Evolutionary conservation across 2,888 invertebrate genomes (phyloP), one percentile per base, ranked within the genome.

Genomic region (Amiota minor): DNA sequence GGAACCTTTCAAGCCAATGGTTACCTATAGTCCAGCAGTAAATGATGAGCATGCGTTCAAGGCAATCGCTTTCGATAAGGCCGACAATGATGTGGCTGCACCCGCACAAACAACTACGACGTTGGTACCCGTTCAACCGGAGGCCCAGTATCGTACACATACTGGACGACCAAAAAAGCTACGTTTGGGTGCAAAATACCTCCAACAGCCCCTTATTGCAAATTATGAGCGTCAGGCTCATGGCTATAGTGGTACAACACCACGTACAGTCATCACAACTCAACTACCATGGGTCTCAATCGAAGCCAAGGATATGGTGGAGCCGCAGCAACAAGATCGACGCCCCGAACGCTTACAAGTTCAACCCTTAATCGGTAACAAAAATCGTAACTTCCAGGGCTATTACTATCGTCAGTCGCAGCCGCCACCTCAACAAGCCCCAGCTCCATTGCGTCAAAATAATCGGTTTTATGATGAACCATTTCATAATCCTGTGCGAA

Each of bases 1-100:
- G 1, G 92, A 92, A 82, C 93, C 93, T 1, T 93, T 93, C 83
- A 90, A 93, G 73, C 93, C 93, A 6, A 93, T 93, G 92, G 92
- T 93, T 18, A 92, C 89, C 59, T 90, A 90, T 73, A 90, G 89
- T 78, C 87, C 87, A 11, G 87, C 88, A 1, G 86, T 89, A 64
- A 87, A 89, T 75, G 88, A 89, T 71, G 85, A 82, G 9, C 86
- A 89, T 67, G 83, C 88, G 8, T 90, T 90, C 71, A 87, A 87
- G 76, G 90, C 89, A 2, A 87, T 90, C 12, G 83, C 86, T 2
- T 88, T 82, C 71, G 91, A 92, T 4, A 91, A 92, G 82, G 89
- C 90, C n/a, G 91, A 92, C 2, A 89, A 90, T 20, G 76, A 75
- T 11, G 71, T 76, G 35, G 81, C 86, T 18, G 88, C 59, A 14